These are phyloP conservation scores for Sander vitreus DNA, from an alignment of 2,113 vertebrate genomes.

Conservation along the genomic window DNA sequence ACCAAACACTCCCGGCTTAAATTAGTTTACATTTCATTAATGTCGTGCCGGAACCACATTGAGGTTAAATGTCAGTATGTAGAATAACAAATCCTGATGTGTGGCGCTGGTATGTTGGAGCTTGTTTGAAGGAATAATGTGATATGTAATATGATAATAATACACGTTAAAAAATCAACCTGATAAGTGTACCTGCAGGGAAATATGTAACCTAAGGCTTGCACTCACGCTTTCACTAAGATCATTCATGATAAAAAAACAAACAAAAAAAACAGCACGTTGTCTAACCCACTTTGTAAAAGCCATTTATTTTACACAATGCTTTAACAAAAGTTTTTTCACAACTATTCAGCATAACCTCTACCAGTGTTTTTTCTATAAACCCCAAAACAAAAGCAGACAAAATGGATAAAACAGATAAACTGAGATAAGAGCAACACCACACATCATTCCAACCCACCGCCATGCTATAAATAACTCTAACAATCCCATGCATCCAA, in stretches of 20 bases:
- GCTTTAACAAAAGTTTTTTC: conserved; percentile 73
- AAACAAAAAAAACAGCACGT: background rate
- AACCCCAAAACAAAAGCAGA: conserved; percentile 35
- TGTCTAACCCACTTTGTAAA: conserved; percentile 71
- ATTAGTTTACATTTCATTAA: background rate
- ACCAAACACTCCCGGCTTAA: background rate
- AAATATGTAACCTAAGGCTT: background rate
- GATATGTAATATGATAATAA: too few species aligned
- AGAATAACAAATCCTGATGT: background rate
- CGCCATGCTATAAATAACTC: conserved; percentile 54
- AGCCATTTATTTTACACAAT: conserved; percentile 82
- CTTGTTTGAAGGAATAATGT: too few species aligned
- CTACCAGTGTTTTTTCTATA: conserved; percentile 39
- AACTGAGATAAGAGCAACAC: conserved; percentile 47
- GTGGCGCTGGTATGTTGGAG: too few species aligned
- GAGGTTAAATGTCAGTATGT: background rate
- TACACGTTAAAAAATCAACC: background rate
- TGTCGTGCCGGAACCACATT: background rate
- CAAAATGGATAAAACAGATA: conserved; percentile 37
- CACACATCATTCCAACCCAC: conserved; percentile 38
- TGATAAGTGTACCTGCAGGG: background rate
- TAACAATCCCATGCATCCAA: conserved; percentile 66
- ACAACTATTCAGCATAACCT: conserved; percentile 68
- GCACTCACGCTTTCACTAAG: background rate
- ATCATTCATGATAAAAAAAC: conserved; percentile 1